A percentile compares a stretch with the other conserved stretches of the same genome.
These are phyloP conservation scores for Drosophila kurseongensis DNA, from an alignment of 1,140 invertebrate species.

Conservation along the genomic window DNA sequence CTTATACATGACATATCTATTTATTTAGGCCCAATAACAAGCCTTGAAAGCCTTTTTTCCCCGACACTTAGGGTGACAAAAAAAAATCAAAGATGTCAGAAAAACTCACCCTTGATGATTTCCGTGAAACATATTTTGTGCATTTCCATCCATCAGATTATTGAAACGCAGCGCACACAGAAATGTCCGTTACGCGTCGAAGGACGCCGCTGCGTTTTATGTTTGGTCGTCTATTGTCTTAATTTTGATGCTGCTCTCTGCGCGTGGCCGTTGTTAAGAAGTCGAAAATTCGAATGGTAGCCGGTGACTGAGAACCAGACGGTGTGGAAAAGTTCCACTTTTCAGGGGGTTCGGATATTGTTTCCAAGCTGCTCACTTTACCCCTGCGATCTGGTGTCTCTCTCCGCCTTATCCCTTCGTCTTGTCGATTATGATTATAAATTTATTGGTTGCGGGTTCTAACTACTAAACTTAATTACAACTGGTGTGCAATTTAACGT, in stretches of 20 bases:
- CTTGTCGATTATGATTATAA: conserved; percentile 21
- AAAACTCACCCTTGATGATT: conserved; percentile 85
- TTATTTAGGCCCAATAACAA: neutral
- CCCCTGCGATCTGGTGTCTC: conserved; percentile 12
- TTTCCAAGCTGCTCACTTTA: conserved; percentile 6
- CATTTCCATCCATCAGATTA: conserved; percentile 85
- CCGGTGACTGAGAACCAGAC: conserved; percentile 8
- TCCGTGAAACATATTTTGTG: conserved; percentile 85
- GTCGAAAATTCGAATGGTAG: neutral
- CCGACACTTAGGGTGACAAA: neutral
- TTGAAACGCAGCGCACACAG: conserved; percentile 71
- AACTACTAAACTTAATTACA: conserved; percentile 82
- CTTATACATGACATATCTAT: neutral
- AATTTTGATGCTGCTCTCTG: conserved; percentile 79
- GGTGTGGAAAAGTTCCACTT: conserved; percentile 8
- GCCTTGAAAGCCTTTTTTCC: neutral
- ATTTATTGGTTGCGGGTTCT: conserved; percentile 46
- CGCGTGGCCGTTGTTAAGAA: conserved; percentile 63
- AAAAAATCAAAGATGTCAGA: too few species aligned
- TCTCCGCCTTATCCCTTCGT: conserved; percentile 11
- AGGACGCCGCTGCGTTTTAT: conserved; percentile 74
- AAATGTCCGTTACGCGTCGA: conserved; percentile 79
- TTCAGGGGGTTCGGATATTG: conserved; percentile 15
- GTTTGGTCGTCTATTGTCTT: conserved; percentile 71
- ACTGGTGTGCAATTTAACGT: conserved; percentile 73